Evolutionary conservation across 2,113 vertebrate genomes (phyloP).

Genomic region (Raphicerus campestris): DNA sequence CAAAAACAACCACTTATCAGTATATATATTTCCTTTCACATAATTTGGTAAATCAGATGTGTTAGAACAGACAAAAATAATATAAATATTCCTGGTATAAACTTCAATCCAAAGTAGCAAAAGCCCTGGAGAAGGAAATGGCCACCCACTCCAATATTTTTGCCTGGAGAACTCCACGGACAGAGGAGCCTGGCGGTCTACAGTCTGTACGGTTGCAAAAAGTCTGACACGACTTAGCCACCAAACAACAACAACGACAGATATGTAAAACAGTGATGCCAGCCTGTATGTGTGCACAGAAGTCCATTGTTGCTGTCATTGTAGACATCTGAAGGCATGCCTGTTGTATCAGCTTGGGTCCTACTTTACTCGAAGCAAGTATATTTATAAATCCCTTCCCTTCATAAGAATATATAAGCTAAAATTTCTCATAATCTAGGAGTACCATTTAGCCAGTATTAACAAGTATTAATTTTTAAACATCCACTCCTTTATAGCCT

Average conservation of each 20-base stretch:
- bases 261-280: not conserved
- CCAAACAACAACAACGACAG: not conserved
- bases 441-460: not conserved
- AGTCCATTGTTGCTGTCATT: not conserved
- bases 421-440: not conserved
- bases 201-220: rapidly evolving
- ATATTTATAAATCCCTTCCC: not conserved
- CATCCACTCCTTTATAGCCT: not conserved
- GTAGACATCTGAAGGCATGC: not conserved
- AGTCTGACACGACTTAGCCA: not conserved
- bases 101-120: not conserved
- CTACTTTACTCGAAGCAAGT: not conserved
- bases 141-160: not conserved
- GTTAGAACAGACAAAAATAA: not conserved
- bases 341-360: not conserved
- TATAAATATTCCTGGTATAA: not conserved
- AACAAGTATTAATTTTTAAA: not conserved
- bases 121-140: not conserved
- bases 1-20: not conserved
- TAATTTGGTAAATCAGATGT: not conserved
- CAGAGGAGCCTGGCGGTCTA: not conserved
- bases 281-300: not conserved
- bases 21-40: not conserved
- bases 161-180: not conserved
- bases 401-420: not conserved